phyloP scores from a whole-genome alignment of 2,888 invertebrate species.

The Lepidonotus clava region DNA sequence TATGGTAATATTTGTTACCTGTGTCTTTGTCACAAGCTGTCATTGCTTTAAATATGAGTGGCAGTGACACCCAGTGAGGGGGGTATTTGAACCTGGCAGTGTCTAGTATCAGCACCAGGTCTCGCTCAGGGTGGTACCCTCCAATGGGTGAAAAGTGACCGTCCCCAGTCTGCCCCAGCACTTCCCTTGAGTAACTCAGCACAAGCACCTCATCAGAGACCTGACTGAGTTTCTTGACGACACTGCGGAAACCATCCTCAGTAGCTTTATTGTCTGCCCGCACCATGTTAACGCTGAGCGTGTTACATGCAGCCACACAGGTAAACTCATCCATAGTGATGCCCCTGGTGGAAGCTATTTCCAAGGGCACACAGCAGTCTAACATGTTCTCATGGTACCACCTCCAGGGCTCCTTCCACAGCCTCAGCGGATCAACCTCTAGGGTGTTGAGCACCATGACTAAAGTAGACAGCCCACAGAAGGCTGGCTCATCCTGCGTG shows the following conservation, averaged over 20 bases:
- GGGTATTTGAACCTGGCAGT: slow-evolving; percentile 81
- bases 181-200: slow-evolving; percentile 75
- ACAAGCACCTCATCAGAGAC: slow-evolving; percentile 66
- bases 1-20: too few species aligned
- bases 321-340: slow-evolving; percentile 78
- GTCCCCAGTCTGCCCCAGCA: slow-evolving; percentile 79
- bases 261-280: slow-evolving; percentile 59
- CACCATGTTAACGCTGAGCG: slow-evolving; percentile 68
- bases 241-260: slow-evolving; percentile 65
- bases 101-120: slow-evolving; percentile 79
- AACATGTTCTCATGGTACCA: slow-evolving; percentile 81
- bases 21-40: slow-evolving; percentile 73
- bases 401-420: slow-evolving; percentile 80
- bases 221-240: slow-evolving; percentile 64
- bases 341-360: slow-evolving; percentile 73
- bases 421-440: slow-evolving; percentile 67
- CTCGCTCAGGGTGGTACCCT: slow-evolving; percentile 77
- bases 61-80: slow-evolving; percentile 79
- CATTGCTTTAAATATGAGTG: slow-evolving; percentile 77
- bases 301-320: slow-evolving; percentile 79
- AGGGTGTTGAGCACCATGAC: slow-evolving; percentile 80
- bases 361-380: slow-evolving; percentile 79
- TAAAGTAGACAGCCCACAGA: slow-evolving; percentile 80
- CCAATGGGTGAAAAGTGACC: slow-evolving; percentile 80
- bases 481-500: slow-evolving; percentile 81